These are phyloP conservation scores for Eulemur macaco DNA, from an alignment of 2,113 vertebrate genomes.

Conservation along the genomic window DNA sequence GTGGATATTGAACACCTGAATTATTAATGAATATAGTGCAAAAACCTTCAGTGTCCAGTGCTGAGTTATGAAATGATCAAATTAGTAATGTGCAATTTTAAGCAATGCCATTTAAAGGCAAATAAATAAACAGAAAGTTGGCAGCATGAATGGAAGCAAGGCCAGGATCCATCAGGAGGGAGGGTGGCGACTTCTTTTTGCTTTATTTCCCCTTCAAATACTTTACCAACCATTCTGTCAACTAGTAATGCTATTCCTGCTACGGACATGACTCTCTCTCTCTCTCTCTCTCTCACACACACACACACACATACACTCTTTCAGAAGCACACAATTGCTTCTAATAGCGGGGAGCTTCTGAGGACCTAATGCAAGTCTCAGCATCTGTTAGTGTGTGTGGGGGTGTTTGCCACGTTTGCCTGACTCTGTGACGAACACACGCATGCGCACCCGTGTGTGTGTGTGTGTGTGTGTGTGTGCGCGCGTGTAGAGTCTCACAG, in stretches of 20 bases:
- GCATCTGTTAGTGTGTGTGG: neutral
- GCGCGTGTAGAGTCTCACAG: neutral
- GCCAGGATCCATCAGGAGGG: neutral
- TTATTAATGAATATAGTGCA: neutral
- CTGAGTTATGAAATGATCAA: neutral
- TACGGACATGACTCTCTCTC: neutral
- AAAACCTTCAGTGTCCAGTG: neutral
- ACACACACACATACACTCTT: neutral
- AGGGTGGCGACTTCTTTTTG: neutral
- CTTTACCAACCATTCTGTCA: neutral
- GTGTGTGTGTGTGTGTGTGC: neutral
- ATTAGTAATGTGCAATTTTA: neutral
- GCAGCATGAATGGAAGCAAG: neutral
- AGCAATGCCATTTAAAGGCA: neutral
- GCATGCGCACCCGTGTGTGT: neutral
- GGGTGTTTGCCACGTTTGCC: neutral
- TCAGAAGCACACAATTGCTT: neutral
- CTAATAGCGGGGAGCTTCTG: slow-evolving; percentile 8
- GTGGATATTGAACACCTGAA: neutral
- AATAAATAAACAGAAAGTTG: slow-evolving; percentile 22
- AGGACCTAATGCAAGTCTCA: neutral
- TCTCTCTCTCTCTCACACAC: neutral
- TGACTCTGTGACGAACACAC: neutral
- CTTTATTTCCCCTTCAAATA: neutral
- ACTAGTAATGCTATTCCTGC: neutral